Base-by-base conservation (phyloP, 2,113 vertebrate species). In the Mobula birostris region DNA sequence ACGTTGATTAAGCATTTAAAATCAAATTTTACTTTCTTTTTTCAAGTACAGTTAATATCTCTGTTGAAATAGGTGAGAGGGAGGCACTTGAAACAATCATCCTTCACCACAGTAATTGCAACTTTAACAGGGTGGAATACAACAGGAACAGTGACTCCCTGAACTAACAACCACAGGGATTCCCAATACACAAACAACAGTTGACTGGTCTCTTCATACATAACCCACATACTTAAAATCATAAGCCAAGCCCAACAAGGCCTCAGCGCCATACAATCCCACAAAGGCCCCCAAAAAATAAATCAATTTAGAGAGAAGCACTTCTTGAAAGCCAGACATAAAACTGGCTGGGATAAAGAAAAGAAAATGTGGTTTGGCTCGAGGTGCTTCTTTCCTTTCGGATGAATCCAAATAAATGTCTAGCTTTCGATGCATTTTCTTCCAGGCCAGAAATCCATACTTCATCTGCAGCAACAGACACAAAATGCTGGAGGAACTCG, bases 281-380 rank as follows among this genome's bases (percentile, higher is more conserved):
- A 32, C 85, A 68, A 68, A 88, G 12, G 29, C 6, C 11, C 76
- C 29, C 72, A n/a, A 24, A 83, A 48, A 83, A 14, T 32, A 93
- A 40, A 93, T 93, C 91, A 76, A 56, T 56, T 93, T 93, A 93
- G 61, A 93, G 19, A 93, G 19, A 11, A 70, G 63, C 63, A 74
- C 32, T 48, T 40, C 68, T 56, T 56, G 19, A 76, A 93, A 93
- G n/a, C 68, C 70, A 93, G 91, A 76, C 74, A 21, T n/a, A 48
- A 74, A 93, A 56, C 24, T 56, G 68, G 19, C 70, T 48, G 36
- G 68, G 68, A 74, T 17, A 5, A 72, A 93, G 7, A n/a, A 74
- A 68, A 56, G 8, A 70, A 90, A 32, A 56, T 48, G 32, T 93
- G 9, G 12, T 4, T 66, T 93, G 68, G 70, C 70, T 74, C 21